Percentiles rank a stretch among this genome's conserved stretches.
These are phyloP conservation scores for Papilio xuthus DNA, from an alignment of 1,140 invertebrate species.

Conservation along the genomic window DNA sequence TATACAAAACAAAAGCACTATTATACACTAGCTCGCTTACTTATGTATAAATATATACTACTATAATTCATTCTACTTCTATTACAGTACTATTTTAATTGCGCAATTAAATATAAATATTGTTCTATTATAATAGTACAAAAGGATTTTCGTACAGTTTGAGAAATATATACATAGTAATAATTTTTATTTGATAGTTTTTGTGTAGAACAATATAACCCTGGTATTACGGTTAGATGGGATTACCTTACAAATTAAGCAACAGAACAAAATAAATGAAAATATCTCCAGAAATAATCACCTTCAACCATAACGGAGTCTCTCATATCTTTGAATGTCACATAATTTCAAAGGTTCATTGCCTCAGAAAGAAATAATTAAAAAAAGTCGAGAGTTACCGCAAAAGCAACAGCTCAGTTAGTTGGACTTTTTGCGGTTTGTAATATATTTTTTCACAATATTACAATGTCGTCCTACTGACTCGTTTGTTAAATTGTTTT, in stretches of 20 bases:
- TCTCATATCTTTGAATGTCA: background rate
- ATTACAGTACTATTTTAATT: slow-evolving; percentile 12
- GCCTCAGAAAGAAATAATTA: slow-evolving; percentile 20
- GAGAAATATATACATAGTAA: no score
- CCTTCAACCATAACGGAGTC: background rate
- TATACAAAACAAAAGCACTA: slow-evolving; percentile 39
- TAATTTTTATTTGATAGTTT: background rate
- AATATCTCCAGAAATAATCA: background rate
- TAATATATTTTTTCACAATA: slow-evolving; percentile 33
- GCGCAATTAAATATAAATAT: background rate
- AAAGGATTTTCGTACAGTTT: no score
- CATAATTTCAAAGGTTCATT: background rate
- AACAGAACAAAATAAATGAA: background rate
- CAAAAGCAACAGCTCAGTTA: slow-evolving; percentile 13
- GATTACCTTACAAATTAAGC: background rate
- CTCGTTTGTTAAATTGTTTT: slow-evolving; percentile 58
- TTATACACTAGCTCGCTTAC: background rate
- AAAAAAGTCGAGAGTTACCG: slow-evolving; percentile 21
- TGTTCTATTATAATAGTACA: background rate
- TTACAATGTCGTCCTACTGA: slow-evolving; percentile 20
- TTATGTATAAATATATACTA: background rate
- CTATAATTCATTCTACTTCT: slow-evolving; percentile 3
- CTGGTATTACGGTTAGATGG: background rate
- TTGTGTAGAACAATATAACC: background rate
- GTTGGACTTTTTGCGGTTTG: slow-evolving; percentile 29